Conservation (phyloP, 2,113 vertebrate species). For the Sporophila hypoxantha region DNA sequence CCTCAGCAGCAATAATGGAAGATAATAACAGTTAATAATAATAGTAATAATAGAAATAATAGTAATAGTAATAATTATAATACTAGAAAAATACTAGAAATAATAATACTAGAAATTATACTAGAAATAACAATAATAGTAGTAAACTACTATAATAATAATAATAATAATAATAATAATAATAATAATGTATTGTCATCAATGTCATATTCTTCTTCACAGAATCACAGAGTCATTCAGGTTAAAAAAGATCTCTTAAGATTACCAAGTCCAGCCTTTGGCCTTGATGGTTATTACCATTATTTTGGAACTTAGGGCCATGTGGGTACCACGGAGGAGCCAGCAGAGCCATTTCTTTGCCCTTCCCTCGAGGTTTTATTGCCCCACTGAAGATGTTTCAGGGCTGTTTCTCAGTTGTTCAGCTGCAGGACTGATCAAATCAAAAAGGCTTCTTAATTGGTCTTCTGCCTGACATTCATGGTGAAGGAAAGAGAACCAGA, state of each 20-base stretch:
- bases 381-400: rapidly evolving
- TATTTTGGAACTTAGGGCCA: not conserved
- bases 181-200: too few relatives aligned
- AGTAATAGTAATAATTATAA: not conserved
- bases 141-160: too few relatives aligned
- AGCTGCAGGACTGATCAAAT: not conserved
- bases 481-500: not conserved
- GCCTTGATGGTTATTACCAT: not conserved
- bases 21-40: too few relatives aligned
- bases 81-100: too few relatives aligned
- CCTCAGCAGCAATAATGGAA: not conserved
- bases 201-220: not conserved
- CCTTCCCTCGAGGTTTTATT: not conserved
- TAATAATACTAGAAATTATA: too few relatives aligned
- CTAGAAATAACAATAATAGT: too few relatives aligned
- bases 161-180: not conserved
- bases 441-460: not conserved
- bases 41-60: too few relatives aligned
- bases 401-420: not conserved
- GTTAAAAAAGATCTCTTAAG: not conserved
- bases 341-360: not conserved
- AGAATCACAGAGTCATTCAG: not conserved
- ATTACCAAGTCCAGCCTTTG: not conserved
- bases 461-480: not conserved
- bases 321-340: too few relatives aligned